Conservation (phyloP, 2,113 vertebrate species). For the Megaceryle torquata region DNA sequence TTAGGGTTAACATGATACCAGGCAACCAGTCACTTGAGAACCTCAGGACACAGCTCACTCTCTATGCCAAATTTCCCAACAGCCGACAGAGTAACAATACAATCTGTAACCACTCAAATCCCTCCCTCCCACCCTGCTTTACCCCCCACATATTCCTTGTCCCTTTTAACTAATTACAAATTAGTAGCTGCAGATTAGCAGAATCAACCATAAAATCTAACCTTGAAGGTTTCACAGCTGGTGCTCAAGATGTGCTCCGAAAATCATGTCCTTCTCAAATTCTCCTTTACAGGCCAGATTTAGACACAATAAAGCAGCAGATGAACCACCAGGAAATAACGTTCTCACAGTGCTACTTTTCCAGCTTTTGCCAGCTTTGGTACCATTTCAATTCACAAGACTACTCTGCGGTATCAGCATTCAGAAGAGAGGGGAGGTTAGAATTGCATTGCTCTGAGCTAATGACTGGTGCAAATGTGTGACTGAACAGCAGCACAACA, state of each 20-base stretch:
- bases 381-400: neutral
- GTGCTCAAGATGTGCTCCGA: neutral
- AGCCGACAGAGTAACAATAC: neutral
- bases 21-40: conserved; percentile 8
- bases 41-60: neutral
- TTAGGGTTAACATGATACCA: neutral
- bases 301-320: neutral
- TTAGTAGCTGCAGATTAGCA: neutral
- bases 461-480: neutral
- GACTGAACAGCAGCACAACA: neutral
- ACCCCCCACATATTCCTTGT: neutral
- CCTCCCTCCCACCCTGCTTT: neutral
- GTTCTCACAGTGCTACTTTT: neutral
- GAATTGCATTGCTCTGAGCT: neutral
- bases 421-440: neutral
- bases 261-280: neutral
- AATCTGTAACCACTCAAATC: neutral
- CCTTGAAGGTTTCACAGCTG: neutral
- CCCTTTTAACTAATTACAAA: neutral
- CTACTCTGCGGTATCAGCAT: neutral
- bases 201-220: neutral
- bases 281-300: neutral
- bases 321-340: neutral
- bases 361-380: neutral
- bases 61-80: neutral